These are phyloP conservation scores for Oegoconia quadripuncta DNA, from an alignment of 2,888 invertebrate species.

Conservation along the genomic window DNA sequence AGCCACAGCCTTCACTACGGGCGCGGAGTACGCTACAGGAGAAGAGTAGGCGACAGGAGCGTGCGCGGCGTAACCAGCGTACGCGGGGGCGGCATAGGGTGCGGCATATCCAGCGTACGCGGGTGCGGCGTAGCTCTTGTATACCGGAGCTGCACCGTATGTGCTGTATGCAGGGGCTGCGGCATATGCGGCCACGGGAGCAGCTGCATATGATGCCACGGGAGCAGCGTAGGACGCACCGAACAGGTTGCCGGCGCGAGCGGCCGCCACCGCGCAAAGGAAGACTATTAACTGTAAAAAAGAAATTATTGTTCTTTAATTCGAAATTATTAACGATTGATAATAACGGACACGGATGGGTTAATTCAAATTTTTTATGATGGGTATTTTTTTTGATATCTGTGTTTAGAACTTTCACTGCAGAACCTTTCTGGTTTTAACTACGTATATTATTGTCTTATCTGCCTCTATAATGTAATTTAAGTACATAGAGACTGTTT, in stretches of 20 bases:
- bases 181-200: constrained; percentile 51
- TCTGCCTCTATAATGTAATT: too few species aligned
- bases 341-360: too few species aligned
- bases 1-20: constrained; percentile 49
- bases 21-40: constrained; percentile 43
- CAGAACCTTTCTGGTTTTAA: too few species aligned
- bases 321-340: neutral
- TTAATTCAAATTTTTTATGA: too few species aligned
- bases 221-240: constrained; percentile 42
- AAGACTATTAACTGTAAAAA: constrained; percentile 70
- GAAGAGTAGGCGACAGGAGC: constrained; percentile 31
- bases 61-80: constrained; percentile 15
- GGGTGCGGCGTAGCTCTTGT: constrained; percentile 23
- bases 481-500: too few species aligned
- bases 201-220: constrained; percentile 35
- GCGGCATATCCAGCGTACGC: constrained; percentile 28
- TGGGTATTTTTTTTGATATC: too few species aligned
- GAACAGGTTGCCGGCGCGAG: constrained; percentile 74
- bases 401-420: too few species aligned
- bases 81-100: constrained; percentile 8
- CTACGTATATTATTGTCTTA: too few species aligned
- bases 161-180: constrained; percentile 51
- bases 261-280: constrained; percentile 75
- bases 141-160: constrained; percentile 44
- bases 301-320: neutral